Evolutionary conservation across 2,888 invertebrate species (phyloP), one percentile per base, ranked within the genome.

Genomic region (Aphrophora alni): DNA sequence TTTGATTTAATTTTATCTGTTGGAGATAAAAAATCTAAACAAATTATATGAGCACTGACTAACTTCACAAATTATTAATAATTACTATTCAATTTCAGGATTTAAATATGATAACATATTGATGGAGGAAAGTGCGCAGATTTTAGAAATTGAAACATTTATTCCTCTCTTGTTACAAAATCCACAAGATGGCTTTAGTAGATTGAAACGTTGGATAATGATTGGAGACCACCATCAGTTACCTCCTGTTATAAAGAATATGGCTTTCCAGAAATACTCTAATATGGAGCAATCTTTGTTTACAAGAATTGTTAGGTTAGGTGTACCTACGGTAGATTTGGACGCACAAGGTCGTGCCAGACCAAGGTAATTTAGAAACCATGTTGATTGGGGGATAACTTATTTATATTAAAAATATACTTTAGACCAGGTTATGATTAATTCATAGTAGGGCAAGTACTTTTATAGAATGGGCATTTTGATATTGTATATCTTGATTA

Each of bases 201-300:
- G 99, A 0, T 90, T 99, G 82, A 99, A 99, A 89, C 92, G 99
- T 21, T 99, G 99, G 99, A 98, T 99, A 85, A 99, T 99, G 99
- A 99, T 99, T 86, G 99, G 99, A 0, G 99, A 96, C 89, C 99
- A 99, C 89, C 98, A 99, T 89, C 99, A 99, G 89, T 90, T 99
- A 85, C 99, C 99, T 0, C 99, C 99, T 0, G 98, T 99, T 14
- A 98, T 99, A 73, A 99, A 99, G 89, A 99, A 99, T 89, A 98
- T 99, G 97, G 99, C 99, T 8, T 99, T 99, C 90, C 99, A 99
- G 89, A 99, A 99, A 88, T 99, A 98, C 89, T 98, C 97, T 78
- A 99, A 99, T 87, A 99, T 99, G 99, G 99, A 99, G 87, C 99
- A 99, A 89, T 98, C 98, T 78, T 90, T 99, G 69, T 99, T 99